These are phyloP conservation scores for Lipophrys pholis DNA, from an alignment of 2,113 vertebrate genomes.

Conservation along the genomic window DNA sequence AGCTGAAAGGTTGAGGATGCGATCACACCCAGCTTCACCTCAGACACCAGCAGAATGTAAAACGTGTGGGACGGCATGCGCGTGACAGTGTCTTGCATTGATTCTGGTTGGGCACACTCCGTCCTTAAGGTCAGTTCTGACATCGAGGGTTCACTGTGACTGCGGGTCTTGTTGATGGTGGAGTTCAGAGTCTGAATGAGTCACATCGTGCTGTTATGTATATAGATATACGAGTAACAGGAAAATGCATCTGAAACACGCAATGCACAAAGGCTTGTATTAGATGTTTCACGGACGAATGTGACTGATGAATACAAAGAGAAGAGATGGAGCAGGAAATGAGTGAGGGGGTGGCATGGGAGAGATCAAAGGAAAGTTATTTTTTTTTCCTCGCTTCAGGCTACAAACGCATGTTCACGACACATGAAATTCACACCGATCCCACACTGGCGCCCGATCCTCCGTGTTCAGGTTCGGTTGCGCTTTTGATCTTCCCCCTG, in stretches of 20 bases:
- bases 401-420: slow-evolving; percentile 14
- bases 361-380: slow-evolving; percentile 34
- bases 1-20: slow-evolving; percentile 23
- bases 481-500: slow-evolving; percentile 38
- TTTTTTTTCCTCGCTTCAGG: slow-evolving; percentile 12
- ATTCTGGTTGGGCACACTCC: not conserved
- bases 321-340: not conserved
- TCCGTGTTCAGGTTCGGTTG: not conserved
- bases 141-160: too few relatives aligned
- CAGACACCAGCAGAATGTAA: slow-evolving; percentile 17
- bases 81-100: not conserved
- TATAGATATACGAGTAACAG: not conserved
- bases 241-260: slow-evolving; percentile 31
- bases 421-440: slow-evolving; percentile 18
- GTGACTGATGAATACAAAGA: not conserved
- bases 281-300: slow-evolving; percentile 6
- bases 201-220: too few relatives aligned
- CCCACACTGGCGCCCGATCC: not conserved
- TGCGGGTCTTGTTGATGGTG: too few relatives aligned
- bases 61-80: slow-evolving; percentile 5
- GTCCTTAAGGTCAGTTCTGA: slow-evolving; percentile 6
- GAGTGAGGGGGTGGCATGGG: not conserved
- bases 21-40: slow-evolving; percentile 21
- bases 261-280: not conserved
- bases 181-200: too few relatives aligned